Percentiles rank a stretch among this genome's conserved stretches.
Evolutionary conservation across 2,797 vertebrate genomes (phyloP).

Genomic region (Rhinoraja longicauda): DNA sequence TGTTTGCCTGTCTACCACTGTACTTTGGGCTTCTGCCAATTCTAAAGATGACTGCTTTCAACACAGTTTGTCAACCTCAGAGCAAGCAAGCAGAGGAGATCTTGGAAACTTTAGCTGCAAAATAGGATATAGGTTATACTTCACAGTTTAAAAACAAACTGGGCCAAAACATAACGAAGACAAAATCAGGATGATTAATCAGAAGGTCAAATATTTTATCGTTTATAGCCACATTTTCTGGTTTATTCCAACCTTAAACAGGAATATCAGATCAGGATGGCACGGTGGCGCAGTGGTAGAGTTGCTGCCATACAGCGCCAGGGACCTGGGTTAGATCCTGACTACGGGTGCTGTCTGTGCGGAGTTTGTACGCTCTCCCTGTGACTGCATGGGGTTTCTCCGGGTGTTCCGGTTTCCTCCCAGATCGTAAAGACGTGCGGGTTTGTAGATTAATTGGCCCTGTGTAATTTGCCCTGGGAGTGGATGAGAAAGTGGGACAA

Average conservation of each 20-base stretch:
- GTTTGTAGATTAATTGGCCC: no score
- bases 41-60: neutral
- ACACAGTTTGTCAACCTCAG: neutral
- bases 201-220: neutral
- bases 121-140: neutral
- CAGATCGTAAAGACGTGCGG: no score
- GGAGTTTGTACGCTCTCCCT: no score
- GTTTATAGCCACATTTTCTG: neutral
- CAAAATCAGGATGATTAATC: neutral
- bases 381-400: no score
- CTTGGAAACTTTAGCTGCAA: neutral
- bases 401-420: no score
- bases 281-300: no score
- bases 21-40: neutral
- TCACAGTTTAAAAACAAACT: no score
- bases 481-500: no score
- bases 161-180: neutral
- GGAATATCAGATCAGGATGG: neutral
- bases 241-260: neutral
- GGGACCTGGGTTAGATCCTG: no score
- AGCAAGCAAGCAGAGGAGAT: neutral
- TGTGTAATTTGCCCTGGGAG: no score
- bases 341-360: no score
- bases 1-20: neutral
- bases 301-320: no score